Conservation (phyloP, 2,797 vertebrate species). For the Simalia tracyae region DNA sequence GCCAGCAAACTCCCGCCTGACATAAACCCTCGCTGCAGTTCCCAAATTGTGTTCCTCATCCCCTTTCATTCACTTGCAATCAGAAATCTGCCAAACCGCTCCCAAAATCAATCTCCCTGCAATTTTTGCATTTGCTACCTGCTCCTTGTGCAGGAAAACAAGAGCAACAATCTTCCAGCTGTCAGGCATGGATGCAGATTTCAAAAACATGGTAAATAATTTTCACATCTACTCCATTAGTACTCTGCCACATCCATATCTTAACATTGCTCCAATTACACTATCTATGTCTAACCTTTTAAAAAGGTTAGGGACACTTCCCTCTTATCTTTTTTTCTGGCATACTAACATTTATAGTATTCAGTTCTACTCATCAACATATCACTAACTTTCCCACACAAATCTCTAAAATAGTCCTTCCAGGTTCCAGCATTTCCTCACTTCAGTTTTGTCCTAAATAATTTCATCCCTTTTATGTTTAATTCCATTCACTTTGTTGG, state of each 20-base stretch:
- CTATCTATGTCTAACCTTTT: neutral
- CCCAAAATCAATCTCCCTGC: neutral
- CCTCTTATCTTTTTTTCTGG: neutral
- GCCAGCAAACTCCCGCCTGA: neutral
- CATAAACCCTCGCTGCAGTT: neutral
- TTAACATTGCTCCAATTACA: neutral
- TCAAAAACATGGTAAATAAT: neutral
- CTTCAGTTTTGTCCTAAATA: neutral
- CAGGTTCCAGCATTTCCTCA: neutral
- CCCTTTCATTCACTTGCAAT: neutral
- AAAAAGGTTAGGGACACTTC: neutral
- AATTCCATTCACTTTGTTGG: neutral
- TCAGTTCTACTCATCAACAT: neutral
- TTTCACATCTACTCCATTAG: neutral
- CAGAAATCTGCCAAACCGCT: neutral
- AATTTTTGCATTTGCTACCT: neutral
- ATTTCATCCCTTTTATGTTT: neutral
- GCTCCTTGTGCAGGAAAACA: neutral
- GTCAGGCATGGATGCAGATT: neutral
- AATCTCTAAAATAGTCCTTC: neutral
- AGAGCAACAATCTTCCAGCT: neutral
- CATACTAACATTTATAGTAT: neutral
- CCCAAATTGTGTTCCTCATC: neutral
- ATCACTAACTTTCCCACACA: neutral
- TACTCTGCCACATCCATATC: neutral